Evolutionary conservation across 2,797 vertebrate species (phyloP), one percentile per base, ranked within the genome.

Genomic region (Crenichthys baileyi): DNA sequence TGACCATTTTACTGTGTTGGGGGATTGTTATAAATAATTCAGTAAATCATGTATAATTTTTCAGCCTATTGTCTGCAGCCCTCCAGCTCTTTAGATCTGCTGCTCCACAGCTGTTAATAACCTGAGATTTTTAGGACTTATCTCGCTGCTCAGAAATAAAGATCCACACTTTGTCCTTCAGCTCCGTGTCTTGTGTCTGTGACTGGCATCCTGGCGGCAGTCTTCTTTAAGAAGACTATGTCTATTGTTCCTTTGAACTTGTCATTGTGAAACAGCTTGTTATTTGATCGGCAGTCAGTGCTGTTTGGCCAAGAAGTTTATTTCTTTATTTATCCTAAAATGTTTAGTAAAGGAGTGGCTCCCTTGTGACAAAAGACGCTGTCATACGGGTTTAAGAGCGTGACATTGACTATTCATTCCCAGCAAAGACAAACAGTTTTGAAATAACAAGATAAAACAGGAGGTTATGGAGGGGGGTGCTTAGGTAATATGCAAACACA

Each of bases 401-500:
- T 92, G 94, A 93, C 93, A 93, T 90, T 74, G 76, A 92, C 94
- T 94, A 92, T 95, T 95, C 94, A 93, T 93, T 95, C 89, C 90
- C 75, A 39, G 89, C 92, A 86, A 93, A 95, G 86, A 94, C 95
- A 96, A 96, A 96, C 95, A 95, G 90, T 90, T 94, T 93, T 94
- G 93, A 92, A 94, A 95, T 94, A 95, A 95, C 93, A 95, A 95
- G 95, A 96, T 96, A 96, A 96, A 92, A 78, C 15, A 60, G 91
- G 89, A 87, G 90, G 85, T 88, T 46, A 70, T 81, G 80, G 60
- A 70, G 26, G 80, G 75, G 90, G 90, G 86, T 83, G 90, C 91
- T 95, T 95, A 94, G 94, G 94, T 95, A 95, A 95, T 94, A 90
- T 90, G 93, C 94, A 96, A 95, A 96, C 95, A 95, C 92, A 95